Conservation (phyloP, 2,888 invertebrate species). For the Aphidoletes aphidimyza region DNA sequence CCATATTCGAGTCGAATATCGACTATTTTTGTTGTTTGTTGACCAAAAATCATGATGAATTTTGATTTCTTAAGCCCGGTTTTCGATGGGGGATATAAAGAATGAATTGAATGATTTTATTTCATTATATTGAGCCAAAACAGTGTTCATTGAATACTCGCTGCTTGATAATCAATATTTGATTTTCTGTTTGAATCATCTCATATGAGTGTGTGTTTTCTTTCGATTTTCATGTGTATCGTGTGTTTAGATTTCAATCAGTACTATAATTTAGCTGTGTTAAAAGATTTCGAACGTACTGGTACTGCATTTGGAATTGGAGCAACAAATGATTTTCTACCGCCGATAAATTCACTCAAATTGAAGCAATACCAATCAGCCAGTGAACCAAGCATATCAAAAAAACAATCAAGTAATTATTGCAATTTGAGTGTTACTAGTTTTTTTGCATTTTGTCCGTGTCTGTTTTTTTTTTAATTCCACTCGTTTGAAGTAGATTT, state of each 20-base stretch:
- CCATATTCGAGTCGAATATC: neutral
- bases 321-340: slow-evolving; percentile 51
- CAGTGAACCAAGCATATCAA: neutral
- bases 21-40: neutral
- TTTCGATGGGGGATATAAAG: slow-evolving; percentile 2
- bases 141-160: neutral
- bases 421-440: neutral
- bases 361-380: slow-evolving; percentile 2
- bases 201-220: neutral
- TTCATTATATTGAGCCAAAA: neutral
- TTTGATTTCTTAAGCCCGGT: neutral
- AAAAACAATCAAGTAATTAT: slow-evolving; percentile 26
- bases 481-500: neutral
- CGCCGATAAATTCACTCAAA: slow-evolving; percentile 38
- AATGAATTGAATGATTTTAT: slow-evolving; percentile 41
- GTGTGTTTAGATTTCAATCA: slow-evolving; percentile 60
- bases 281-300: slow-evolving; percentile 58
- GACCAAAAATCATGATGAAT: slow-evolving; percentile 21
- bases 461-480: neutral
- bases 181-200: neutral
- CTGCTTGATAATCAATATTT: neutral
- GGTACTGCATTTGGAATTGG: neutral
- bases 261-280: slow-evolving; percentile 60
- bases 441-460: neutral
- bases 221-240: slow-evolving; percentile 51